Percentiles rank a stretch among this genome's conserved stretches.
Evolutionary conservation across 2,797 vertebrate species (phyloP).

Genomic region (Pelobates cultripes): DNA sequence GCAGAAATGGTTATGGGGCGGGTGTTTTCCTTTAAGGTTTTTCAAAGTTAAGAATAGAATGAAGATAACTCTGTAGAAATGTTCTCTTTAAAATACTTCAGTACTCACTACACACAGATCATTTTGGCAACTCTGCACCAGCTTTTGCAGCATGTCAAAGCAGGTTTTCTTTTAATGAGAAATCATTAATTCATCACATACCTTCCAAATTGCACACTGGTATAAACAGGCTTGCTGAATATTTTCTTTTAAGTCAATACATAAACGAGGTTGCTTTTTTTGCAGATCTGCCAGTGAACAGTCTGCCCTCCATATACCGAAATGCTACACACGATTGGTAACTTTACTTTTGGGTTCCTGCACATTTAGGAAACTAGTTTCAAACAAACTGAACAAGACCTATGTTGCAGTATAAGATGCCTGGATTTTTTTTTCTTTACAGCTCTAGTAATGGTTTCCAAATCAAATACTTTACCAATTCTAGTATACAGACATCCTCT

Average conservation of each 20-base stretch:
- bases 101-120: too few species aligned
- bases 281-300: slow-evolving; percentile 62
- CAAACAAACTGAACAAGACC: neutral
- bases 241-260: slow-evolving; percentile 62
- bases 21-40: too few species aligned
- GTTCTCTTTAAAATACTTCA: too few species aligned
- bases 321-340: slow-evolving; percentile 44
- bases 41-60: too few species aligned
- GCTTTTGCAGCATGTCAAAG: slow-evolving; percentile 24
- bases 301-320: neutral
- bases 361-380: slow-evolving; percentile 7
- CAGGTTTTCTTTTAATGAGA: slow-evolving; percentile 53
- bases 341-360: slow-evolving; percentile 59
- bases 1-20: too few species aligned
- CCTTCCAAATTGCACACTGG: slow-evolving; percentile 59
- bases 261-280: slow-evolving; percentile 64
- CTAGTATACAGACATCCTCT: neutral
- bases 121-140: neutral
- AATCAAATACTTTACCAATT: neutral
- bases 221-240: slow-evolving; percentile 51
- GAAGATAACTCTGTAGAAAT: too few species aligned
- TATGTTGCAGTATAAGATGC: neutral
- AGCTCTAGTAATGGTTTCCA: neutral
- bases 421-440: neutral
- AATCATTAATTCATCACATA: slow-evolving; percentile 59